phyloP scores from a whole-genome alignment of 2,888 invertebrate species.

The Teleiodes luculella region DNA sequence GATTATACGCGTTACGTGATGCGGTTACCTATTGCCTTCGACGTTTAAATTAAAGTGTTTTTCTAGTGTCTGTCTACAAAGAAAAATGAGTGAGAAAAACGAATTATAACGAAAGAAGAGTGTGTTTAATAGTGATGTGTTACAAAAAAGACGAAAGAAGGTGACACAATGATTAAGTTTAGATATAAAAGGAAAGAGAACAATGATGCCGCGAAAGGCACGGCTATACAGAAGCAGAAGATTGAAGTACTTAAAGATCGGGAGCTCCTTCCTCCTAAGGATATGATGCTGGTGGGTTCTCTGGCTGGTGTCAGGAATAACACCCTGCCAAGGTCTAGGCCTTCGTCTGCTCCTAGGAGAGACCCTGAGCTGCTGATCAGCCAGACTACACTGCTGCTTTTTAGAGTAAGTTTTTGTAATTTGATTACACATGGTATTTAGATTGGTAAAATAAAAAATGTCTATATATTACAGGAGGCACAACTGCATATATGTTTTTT shows the following conservation, averaged over 20 bases:
- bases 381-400: slow-evolving; percentile 59
- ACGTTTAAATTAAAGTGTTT: slow-evolving; percentile 10
- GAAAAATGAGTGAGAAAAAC: background rate
- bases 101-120: background rate
- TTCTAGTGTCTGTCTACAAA: slow-evolving; percentile 42
- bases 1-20: slow-evolving; percentile 61
- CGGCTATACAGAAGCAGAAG: slow-evolving; percentile 69
- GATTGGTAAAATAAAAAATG: too few relatives aligned
- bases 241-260: slow-evolving; percentile 65
- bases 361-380: slow-evolving; percentile 50
- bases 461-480: too few relatives aligned
- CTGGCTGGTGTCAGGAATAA: slow-evolving; percentile 65
- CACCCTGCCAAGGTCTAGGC: slow-evolving; percentile 63
- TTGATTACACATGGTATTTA: too few relatives aligned
- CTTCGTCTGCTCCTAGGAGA: slow-evolving; percentile 48
- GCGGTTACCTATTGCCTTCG: slow-evolving; percentile 61
- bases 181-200: slow-evolving; percentile 82
- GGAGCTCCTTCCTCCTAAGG: slow-evolving; percentile 69
- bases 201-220: slow-evolving; percentile 54
- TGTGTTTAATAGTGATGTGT: slow-evolving; percentile 24
- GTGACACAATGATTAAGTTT: slow-evolving; percentile 79
- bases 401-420: slow-evolving; percentile 72
- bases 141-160: background rate
- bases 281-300: slow-evolving; percentile 60
- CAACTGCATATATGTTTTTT: too few relatives aligned